These are phyloP conservation scores for Glaucomys volans DNA, from an alignment of 2,113 vertebrate genomes.

Conservation along the genomic window DNA sequence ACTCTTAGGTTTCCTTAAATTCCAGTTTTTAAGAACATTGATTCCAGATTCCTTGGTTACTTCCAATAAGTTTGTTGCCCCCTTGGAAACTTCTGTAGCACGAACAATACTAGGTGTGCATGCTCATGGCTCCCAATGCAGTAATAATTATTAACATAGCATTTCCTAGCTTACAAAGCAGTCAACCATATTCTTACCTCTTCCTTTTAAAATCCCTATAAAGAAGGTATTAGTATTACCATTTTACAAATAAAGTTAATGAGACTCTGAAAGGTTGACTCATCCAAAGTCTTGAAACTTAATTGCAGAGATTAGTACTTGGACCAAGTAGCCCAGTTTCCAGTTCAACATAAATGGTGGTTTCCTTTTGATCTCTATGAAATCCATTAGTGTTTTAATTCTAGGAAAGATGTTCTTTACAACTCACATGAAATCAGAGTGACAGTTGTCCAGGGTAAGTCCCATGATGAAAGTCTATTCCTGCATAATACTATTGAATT, in stretches of 20 bases:
- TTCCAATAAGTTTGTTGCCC: background rate
- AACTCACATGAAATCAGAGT: background rate
- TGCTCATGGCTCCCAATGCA: background rate
- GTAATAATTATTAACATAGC: background rate
- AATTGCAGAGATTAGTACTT: background rate
- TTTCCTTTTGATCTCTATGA: background rate
- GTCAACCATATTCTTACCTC: background rate
- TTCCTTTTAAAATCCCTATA: background rate
- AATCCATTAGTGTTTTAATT: background rate
- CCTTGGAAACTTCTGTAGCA: background rate
- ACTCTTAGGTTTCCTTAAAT: constrained; percentile 1
- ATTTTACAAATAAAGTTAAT: constrained; percentile 2
- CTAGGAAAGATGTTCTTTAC: background rate
- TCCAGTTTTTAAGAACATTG: background rate
- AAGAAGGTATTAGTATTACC: background rate
- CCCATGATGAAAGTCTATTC: background rate
- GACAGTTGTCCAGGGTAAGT: background rate
- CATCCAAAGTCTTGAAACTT: background rate
- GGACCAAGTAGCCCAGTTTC: background rate
- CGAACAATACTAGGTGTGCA: background rate
- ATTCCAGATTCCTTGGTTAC: background rate
- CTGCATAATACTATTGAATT: background rate
- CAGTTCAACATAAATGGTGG: background rate
- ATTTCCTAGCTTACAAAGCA: background rate
- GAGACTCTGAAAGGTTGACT: background rate